Percentiles rank a stretch among this genome's conserved stretches.
Conservation (phyloP, 2,888 invertebrate genomes). For the Eristalis intricaria region DNA sequence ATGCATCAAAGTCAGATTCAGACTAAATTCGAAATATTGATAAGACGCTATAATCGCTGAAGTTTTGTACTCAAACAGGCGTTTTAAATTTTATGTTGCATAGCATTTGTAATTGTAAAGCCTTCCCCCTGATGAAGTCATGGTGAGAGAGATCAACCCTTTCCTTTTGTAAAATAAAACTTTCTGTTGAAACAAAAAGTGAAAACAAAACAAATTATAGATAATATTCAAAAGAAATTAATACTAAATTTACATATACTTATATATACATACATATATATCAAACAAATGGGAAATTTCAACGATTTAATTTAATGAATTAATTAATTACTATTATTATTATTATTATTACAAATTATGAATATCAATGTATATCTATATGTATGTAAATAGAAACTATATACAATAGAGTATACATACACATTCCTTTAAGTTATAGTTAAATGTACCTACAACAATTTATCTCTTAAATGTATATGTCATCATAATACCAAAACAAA, state of each 20-base stretch:
- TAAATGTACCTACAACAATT: slow-evolving; percentile 68
- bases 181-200: slow-evolving; percentile 29
- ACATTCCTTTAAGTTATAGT: slow-evolving; percentile 59
- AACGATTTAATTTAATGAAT: slow-evolving; percentile 70
- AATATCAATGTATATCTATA: slow-evolving; percentile 68
- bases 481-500: slow-evolving; percentile 53
- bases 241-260: slow-evolving; percentile 20
- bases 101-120: background rate
- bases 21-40: no score
- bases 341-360: slow-evolving; percentile 54
- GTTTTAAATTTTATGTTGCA: background rate
- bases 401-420: slow-evolving; percentile 53
- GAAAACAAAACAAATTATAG: background rate
- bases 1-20: no score
- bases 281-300: slow-evolving; percentile 56
- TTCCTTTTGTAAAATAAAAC: slow-evolving; percentile 65
- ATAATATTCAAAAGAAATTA: slow-evolving; percentile 14
- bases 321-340: slow-evolving; percentile 53
- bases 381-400: slow-evolving; percentile 69
- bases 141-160: slow-evolving; percentile 12
- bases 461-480: slow-evolving; percentile 70
- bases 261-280: slow-evolving; percentile 36
- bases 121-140: background rate
- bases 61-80: background rate
- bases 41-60: no score